Percentiles rank a stretch among this genome's conserved stretches.
These are phyloP conservation scores for Ophraella communa DNA, from an alignment of 2,888 invertebrate species.

Conservation along the genomic window DNA sequence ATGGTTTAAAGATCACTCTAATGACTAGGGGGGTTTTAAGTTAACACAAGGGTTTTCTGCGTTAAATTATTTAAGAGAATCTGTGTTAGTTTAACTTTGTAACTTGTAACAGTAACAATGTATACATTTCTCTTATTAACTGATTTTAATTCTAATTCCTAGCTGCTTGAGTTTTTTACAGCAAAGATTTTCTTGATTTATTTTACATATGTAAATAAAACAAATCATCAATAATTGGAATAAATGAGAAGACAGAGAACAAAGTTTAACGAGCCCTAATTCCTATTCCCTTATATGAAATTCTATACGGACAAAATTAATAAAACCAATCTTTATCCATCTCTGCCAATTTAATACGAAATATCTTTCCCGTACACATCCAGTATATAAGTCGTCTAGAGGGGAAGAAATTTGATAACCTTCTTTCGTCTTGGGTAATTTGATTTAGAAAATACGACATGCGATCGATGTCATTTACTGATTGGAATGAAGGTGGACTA, in stretches of 20 bases:
- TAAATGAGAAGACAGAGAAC: background rate
- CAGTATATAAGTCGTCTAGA: background rate
- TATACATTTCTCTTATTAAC: no score
- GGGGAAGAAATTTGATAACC: slow-evolving; percentile 29
- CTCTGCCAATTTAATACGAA: slow-evolving; percentile 27
- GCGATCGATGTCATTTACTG: slow-evolving; percentile 33
- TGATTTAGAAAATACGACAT: slow-evolving; percentile 28
- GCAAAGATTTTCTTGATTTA: no score
- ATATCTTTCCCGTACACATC: slow-evolving; percentile 20
- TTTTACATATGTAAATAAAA: no score
- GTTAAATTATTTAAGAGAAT: no score
- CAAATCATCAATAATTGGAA: background rate
- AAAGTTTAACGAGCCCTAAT: slow-evolving; percentile 4
- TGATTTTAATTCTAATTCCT: no score
- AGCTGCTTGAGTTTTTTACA: no score
- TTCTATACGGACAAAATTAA: slow-evolving; percentile 9
- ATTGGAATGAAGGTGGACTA: slow-evolving; percentile 27
- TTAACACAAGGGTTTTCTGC: no score
- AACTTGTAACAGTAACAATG: no score
- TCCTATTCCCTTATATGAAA: slow-evolving; percentile 12
- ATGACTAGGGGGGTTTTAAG: no score
- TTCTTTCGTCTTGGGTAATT: slow-evolving; percentile 27
- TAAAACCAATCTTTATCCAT: slow-evolving; percentile 29
- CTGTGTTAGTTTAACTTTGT: no score
- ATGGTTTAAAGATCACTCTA: no score